Evolutionary conservation across 2,888 invertebrate genomes (phyloP).

Genomic region (Merodon equestris): DNA sequence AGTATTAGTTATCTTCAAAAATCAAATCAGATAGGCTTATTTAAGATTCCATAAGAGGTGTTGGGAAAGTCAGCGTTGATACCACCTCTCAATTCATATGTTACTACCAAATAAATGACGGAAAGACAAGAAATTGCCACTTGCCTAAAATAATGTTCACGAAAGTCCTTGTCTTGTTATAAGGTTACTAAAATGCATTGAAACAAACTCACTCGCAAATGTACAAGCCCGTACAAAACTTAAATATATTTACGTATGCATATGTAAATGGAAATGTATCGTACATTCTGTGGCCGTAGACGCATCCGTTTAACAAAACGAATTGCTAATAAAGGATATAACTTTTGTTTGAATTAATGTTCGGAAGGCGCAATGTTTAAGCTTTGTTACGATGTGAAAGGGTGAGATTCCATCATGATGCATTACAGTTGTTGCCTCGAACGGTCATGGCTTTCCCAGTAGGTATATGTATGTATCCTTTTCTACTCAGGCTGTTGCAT

Average conservation of each 20-base stretch:
- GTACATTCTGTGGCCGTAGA: constrained; percentile 9
- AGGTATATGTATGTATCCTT: constrained; percentile 43
- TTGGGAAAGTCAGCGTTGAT: too few relatives aligned
- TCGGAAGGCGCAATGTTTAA: constrained; percentile 61
- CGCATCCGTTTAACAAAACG: constrained; percentile 64
- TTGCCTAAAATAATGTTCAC: constrained; percentile 65
- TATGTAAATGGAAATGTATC: neutral
- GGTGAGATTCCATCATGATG: constrained; percentile 61
- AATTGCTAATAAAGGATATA: constrained; percentile 68
- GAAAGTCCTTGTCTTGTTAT: constrained; percentile 55
- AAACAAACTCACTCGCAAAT: constrained; percentile 39
- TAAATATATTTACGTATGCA: neutral
- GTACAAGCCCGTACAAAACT: neutral
- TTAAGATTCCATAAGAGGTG: too few relatives aligned
- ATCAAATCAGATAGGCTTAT: too few relatives aligned
- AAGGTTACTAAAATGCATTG: constrained; percentile 52
- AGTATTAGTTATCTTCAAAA: too few relatives aligned
- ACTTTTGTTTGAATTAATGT: constrained; percentile 68
- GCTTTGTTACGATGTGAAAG: constrained; percentile 41
- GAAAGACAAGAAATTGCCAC: constrained; percentile 66
- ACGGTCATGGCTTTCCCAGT: constrained; percentile 50
- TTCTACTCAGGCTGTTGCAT: constrained; percentile 48
- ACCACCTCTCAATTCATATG: constrained; percentile 54
- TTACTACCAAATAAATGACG: constrained; percentile 63
- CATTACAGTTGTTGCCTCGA: constrained; percentile 61